These are phyloP conservation scores for Chesias legatella DNA, from an alignment of 2,888 invertebrate genomes.

Conservation along the genomic window DNA sequence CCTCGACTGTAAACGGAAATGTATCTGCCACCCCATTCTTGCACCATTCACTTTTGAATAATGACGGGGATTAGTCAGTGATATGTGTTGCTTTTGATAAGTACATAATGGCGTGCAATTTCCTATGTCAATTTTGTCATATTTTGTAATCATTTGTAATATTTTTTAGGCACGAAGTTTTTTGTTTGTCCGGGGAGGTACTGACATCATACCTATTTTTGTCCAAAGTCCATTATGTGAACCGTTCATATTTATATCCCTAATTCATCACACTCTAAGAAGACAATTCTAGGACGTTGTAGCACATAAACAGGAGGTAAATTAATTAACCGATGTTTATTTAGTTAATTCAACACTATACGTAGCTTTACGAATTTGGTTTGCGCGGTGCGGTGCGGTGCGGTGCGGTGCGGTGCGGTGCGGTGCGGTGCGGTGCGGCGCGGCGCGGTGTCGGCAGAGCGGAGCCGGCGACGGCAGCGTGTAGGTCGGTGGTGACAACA, in stretches of 20 bases:
- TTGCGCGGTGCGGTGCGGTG: constrained; percentile 12
- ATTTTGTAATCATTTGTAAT: too few species aligned
- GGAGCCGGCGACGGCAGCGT: constrained; percentile 22
- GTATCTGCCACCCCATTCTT: constrained; percentile 39
- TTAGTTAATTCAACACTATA: constrained; percentile 15
- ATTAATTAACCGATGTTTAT: constrained; percentile 16
- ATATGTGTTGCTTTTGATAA: constrained; percentile 5
- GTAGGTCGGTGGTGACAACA: constrained; percentile 49
- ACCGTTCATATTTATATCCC: too few species aligned
- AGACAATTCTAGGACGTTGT: too few species aligned
- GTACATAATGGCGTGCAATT: constrained; percentile 4
- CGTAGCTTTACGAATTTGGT: constrained; percentile 11
- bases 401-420: too few species aligned
- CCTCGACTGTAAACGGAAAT: constrained; percentile 36
- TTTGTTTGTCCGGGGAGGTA: too few species aligned
- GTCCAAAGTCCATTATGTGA: too few species aligned
- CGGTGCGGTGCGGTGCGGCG: too few species aligned
- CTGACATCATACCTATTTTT: too few species aligned
- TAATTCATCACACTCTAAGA: too few species aligned
- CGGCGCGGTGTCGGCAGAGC: constrained; percentile 11
- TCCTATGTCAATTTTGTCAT: constrained; percentile 1
- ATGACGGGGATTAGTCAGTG: constrained; percentile 14
- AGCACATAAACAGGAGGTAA: too few species aligned
- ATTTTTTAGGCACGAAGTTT: too few species aligned
- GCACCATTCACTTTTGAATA: constrained; percentile 23